Evolutionary conservation across 1,140 invertebrate species (phyloP).

Genomic region (Anoplophora glabripennis): DNA sequence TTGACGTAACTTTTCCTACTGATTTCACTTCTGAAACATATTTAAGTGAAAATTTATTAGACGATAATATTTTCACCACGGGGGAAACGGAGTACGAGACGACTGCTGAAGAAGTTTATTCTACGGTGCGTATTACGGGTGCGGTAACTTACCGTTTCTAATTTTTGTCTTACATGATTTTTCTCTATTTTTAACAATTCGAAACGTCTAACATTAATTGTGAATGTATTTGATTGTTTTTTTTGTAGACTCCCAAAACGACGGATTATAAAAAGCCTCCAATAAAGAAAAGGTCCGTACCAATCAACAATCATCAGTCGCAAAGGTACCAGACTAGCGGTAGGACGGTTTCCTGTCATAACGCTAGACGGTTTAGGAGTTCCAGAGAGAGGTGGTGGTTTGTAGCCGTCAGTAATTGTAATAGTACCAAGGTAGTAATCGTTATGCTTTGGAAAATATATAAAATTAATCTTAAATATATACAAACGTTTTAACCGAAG

Average conservation of each 20-base stretch:
- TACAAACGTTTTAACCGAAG: too few species aligned
- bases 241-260: background rate
- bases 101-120: too few species aligned
- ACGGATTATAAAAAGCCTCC: background rate
- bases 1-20: too few species aligned
- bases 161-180: background rate
- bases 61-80: too few species aligned
- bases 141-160: background rate
- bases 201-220: too few species aligned
- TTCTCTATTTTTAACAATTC: too few species aligned
- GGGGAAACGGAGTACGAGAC: too few species aligned
- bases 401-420: slow-evolving; percentile 70
- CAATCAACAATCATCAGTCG: slow-evolving; percentile 1
- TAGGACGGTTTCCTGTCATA: slow-evolving; percentile 52
- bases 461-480: too few species aligned
- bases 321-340: slow-evolving; percentile 3
- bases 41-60: too few species aligned
- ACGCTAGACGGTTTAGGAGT: slow-evolving; percentile 61
- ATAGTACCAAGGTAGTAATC: slow-evolving; percentile 60
- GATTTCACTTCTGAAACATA: too few species aligned
- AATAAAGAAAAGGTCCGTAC: slow-evolving; percentile 27
- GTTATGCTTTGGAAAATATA: too few species aligned
- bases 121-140: background rate
- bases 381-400: slow-evolving; percentile 77
- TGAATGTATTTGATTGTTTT: too few species aligned